Conservation (phyloP, 1,140 invertebrate genomes). For the Metopolophium dirhodum region DNA sequence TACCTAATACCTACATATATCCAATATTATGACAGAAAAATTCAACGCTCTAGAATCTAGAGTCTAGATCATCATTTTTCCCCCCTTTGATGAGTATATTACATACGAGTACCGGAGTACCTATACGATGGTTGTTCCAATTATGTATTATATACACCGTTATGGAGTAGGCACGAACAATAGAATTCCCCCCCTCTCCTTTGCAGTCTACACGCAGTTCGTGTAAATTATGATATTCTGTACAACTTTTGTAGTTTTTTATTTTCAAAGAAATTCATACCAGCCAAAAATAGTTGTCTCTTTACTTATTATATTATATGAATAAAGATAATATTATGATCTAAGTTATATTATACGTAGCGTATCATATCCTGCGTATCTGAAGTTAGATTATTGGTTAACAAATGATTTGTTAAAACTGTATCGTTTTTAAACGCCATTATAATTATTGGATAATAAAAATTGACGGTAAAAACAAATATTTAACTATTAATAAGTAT, state of each 20-base stretch:
- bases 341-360: not conserved
- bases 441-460: too few relatives aligned
- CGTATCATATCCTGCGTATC: not conserved
- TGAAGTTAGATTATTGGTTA: not conserved
- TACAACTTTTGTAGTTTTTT: slow-evolving; percentile 2
- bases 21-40: not conserved
- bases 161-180: not conserved
- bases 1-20: not conserved
- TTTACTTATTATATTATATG: not conserved
- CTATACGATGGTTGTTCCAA: not conserved
- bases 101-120: not conserved
- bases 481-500: too few relatives aligned
- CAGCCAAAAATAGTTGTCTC: not conserved
- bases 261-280: not conserved
- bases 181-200: not conserved
- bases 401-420: not conserved
- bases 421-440: too few relatives aligned
- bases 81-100: not conserved
- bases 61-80: not conserved
- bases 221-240: not conserved
- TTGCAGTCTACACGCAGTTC: not conserved
- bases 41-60: not conserved
- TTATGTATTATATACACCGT: not conserved
- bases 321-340: not conserved
- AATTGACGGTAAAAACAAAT: too few relatives aligned